Base-by-base conservation (phyloP, 2,797 vertebrate genomes). In the Phataginus tetradactyla region DNA sequence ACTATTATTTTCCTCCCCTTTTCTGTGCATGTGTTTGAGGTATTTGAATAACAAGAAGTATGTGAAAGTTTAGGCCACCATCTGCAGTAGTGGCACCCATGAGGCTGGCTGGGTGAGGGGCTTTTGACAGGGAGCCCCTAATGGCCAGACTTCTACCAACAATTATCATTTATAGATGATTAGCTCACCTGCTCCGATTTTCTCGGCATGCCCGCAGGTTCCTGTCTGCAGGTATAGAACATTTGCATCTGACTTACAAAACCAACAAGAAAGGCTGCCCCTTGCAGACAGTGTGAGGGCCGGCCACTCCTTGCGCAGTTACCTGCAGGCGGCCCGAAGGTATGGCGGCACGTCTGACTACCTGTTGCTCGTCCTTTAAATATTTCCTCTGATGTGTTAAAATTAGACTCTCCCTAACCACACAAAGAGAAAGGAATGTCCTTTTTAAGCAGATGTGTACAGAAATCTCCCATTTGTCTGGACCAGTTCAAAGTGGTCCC, bases 321-420 rank as follows among this genome's bases (percentile, higher is more conserved):
- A 20, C 66, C 89, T n/a, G 78, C 25, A 5, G 51, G 69, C 1
- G 0, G 63, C 69, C n/a, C 55, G 12, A 49, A 51, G 63, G 72
- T 23, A 0, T 88, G 78, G 90, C 69, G 94, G 94, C 86, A 42
- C 74, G 69, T 79, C 86, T 55, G 94, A 61, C 89, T 96, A 59
- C 17, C 1, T 17, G 37, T 64, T 64, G 74, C 57, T 49, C 1
- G 0, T 55, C 89, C 77, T 97, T 97, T 87, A 86, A 86, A 77
- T 93, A 66, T 80, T 64, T 79, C 83, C 37, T 97, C 85, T 95
- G 95, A 96, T 94, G 96, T 96, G 96, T 84, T 95, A 97, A 97
- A 94, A 97, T 97, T 95, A 96, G 97, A 83, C 86, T 91, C 75
- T 71, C 63, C 78, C 55, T 89, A 42, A 27, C 57, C 89, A 86